Base-by-base conservation (phyloP, 2,113 vertebrate species). In the Oenanthe melanoleuca region DNA sequence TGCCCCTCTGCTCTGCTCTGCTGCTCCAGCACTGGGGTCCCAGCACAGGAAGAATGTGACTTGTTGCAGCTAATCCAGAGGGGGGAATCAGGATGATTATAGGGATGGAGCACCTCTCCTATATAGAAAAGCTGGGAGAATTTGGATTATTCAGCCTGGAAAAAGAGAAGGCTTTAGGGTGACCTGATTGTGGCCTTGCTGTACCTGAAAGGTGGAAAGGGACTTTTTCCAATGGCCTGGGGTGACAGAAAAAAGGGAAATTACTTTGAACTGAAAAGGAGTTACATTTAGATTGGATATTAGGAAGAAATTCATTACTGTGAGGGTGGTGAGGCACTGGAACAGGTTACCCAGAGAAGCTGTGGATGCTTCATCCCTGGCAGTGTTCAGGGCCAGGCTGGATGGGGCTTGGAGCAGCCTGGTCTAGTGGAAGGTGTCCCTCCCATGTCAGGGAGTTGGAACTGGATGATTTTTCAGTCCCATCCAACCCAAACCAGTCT, bases 61-160 rank as follows among this genome's bases (percentile, higher is more conserved):
- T 31, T 60, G 22, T 37, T 52, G 37, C 22, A 77, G 22, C 0
- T 0, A 52, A 59, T 10, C 33, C 63, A 60, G 64, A 77, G 55
- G 45, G 45, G 37, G 26, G 18, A 67, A 37, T 37, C 26, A 78
- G 20, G 47, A 28, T 38, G 22, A 20, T 53, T 24, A 20, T 1
- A 38, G 8, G 47, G 33, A 23, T 53, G n/a, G 28, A 69, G 10
- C 4, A 23, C 15, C 12, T 61, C 47, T 78, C 19, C 33, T 23
- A 1, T 19, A 7, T 2, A 53, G 38, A 60, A 44, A 60, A 19
- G 8, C 8, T 45, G 45, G 45, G 33, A 78, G 14, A 23, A 45
- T 60, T 52, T 60, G 55, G 18, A 23, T 20, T 53, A 18, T 33
- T 86, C 22, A 26, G 6, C 45, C 22, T 52, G 37, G 14, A 60